A percentile compares a stretch with the other conserved stretches of the same genome.
These are phyloP conservation scores for Jordanella pulchra DNA, from an alignment of 2,797 vertebrate genomes.

Conservation along the genomic window DNA sequence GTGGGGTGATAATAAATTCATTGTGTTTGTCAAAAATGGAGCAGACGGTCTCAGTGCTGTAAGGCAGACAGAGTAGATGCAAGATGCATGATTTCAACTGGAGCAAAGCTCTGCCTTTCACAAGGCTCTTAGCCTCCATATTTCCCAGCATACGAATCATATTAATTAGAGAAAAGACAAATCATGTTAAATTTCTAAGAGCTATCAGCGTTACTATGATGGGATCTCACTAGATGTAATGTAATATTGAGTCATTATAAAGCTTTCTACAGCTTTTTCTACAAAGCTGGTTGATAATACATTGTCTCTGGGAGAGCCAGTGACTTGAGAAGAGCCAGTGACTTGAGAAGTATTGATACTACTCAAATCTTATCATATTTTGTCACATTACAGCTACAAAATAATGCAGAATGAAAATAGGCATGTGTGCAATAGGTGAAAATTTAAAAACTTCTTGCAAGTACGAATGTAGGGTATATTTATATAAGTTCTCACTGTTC, in stretches of 20 bases:
- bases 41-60: constrained; percentile 57
- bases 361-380: background rate
- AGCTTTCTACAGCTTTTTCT: constrained; percentile 22
- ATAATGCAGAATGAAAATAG: background rate
- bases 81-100: constrained; percentile 59
- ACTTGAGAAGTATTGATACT: background rate
- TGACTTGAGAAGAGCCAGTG: background rate
- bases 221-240: constrained; percentile 38
- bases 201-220: constrained; percentile 30
- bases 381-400: background rate
- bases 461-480: background rate
- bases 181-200: constrained; percentile 54
- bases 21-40: constrained; percentile 69
- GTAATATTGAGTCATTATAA: constrained; percentile 39
- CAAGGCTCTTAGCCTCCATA: constrained; percentile 30
- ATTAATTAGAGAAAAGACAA: constrained; percentile 64
- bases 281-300: constrained; percentile 51
- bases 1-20: constrained; percentile 66
- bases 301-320: background rate
- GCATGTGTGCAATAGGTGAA: background rate
- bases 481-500: background rate
- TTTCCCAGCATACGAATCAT: constrained; percentile 30
- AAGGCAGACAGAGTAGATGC: constrained; percentile 47
- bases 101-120: constrained; percentile 29
- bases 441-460: background rate